Conservation (phyloP, 2,113 vertebrate genomes). For the Myotis yumanensis region DNA sequence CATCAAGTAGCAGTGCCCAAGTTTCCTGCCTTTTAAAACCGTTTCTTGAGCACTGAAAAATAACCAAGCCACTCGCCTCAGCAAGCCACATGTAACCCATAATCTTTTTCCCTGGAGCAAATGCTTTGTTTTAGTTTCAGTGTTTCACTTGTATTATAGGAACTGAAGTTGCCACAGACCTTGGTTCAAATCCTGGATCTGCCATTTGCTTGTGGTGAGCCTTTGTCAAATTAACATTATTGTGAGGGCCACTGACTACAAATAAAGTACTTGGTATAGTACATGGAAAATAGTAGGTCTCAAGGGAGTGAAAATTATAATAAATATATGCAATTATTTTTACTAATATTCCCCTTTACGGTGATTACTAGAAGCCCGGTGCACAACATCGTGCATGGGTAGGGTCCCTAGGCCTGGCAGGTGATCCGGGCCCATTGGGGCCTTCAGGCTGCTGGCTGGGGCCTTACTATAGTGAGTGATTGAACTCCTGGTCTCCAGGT, state of each 20-base stretch:
- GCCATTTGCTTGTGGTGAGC: not conserved
- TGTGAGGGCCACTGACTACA: not conserved
- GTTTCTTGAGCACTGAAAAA: not conserved
- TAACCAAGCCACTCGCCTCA: not conserved
- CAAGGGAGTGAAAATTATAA: not conserved
- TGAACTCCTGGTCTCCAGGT: too few relatives aligned
- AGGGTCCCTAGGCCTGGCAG: too few relatives aligned
- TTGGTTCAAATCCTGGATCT: not conserved
- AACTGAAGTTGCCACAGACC: not conserved
- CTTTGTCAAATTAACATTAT: not conserved
- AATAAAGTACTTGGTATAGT: not conserved
- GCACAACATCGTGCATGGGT: too few relatives aligned
- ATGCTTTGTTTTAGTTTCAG: not conserved
- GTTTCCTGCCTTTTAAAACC: not conserved
- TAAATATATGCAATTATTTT: not conserved
- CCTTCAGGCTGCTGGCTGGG: too few relatives aligned
- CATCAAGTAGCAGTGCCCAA: not conserved
- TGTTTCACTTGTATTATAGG: not conserved
- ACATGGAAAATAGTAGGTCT: not conserved
- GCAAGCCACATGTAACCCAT: not conserved
- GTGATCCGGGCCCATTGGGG: too few relatives aligned
- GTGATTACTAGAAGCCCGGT: too few relatives aligned
- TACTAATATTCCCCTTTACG: not conserved
- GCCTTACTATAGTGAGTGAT: too few relatives aligned
- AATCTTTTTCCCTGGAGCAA: not conserved